Percentiles rank a stretch among this genome's conserved stretches.
Conservation (phyloP, 2,113 vertebrate species). For the Peromyscus maniculatus region DNA sequence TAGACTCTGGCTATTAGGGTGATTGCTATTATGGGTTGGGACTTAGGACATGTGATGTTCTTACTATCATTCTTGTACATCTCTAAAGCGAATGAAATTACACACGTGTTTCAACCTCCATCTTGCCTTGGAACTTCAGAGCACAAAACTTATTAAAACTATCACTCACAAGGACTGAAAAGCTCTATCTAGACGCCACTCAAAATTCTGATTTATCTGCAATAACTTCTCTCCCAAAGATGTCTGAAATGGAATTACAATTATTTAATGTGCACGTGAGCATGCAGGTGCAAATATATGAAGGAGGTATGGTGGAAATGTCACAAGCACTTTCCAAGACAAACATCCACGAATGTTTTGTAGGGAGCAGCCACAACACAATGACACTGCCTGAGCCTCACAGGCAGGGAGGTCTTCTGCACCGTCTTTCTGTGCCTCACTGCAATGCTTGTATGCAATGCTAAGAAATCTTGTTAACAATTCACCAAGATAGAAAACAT, state of each 20-base stretch:
- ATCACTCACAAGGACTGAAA: neutral
- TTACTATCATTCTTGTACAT: neutral
- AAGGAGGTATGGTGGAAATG: neutral
- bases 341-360: neutral
- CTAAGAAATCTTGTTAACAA: neutral
- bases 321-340: neutral
- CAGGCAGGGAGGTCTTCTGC: rapidly evolving
- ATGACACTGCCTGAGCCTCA: neutral
- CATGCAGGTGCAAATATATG: no score
- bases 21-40: neutral
- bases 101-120: rapidly evolving
- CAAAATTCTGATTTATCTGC: neutral
- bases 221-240: neutral
- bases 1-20: rapidly evolving
- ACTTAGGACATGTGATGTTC: neutral
- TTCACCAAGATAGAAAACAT: neutral
- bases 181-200: neutral
- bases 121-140: neutral
- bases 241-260: neutral
- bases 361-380: rapidly evolving
- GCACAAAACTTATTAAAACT: neutral
- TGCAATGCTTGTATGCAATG: rapidly evolving
- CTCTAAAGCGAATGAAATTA: neutral
- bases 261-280: neutral
- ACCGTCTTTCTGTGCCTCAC: neutral